A percentile compares a stretch with the other conserved stretches of the same genome.
These are phyloP conservation scores for Tragelaphus buxtoni DNA, from an alignment of 2,113 vertebrate genomes.

Conservation along the genomic window DNA sequence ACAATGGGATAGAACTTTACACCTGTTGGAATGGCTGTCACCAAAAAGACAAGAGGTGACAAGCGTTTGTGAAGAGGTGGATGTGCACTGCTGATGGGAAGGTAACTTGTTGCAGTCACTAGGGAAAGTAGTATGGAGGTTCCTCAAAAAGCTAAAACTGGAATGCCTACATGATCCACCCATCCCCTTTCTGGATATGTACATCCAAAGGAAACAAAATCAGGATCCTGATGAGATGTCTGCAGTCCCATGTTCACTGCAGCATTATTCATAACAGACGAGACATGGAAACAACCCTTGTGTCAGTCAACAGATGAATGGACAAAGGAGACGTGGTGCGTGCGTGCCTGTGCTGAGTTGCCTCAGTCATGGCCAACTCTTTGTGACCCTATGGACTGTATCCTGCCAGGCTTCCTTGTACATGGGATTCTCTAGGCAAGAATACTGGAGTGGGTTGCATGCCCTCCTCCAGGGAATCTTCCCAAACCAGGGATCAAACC, in stretches of 20 bases:
- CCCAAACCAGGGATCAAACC: background rate
- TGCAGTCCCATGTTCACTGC: background rate
- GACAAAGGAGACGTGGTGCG: background rate
- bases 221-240: background rate
- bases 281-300: background rate
- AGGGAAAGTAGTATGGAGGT: background rate
- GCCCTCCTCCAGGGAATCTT: background rate
- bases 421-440: background rate
- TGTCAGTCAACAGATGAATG: background rate
- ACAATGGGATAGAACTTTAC: background rate
- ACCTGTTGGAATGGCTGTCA: background rate
- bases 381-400: background rate
- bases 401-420: background rate
- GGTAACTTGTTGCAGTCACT: background rate
- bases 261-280: background rate
- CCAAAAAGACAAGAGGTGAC: background rate
- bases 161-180: background rate
- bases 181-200: background rate
- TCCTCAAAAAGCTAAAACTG: background rate
- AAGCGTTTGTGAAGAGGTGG: background rate
- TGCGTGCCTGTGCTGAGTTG: background rate
- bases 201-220: background rate
- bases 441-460: background rate
- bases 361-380: background rate
- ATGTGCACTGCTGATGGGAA: background rate